Conservation (phyloP, 2,113 vertebrate genomes). For the Nyctereutes procyonoides region DNA sequence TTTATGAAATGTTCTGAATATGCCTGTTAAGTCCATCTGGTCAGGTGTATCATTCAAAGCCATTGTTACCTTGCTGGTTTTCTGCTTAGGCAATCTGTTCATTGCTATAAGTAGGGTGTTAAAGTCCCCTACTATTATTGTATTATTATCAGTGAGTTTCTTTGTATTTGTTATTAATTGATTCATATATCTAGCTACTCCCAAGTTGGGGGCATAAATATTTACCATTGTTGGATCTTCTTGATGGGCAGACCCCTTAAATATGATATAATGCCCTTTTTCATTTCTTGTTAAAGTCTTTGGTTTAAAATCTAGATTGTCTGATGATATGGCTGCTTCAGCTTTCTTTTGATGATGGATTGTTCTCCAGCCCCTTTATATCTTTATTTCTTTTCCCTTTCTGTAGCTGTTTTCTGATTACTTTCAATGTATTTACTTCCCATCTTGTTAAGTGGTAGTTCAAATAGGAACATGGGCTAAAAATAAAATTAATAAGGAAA, state of each 20-base stretch:
- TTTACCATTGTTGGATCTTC: not conserved
- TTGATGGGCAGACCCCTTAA: not conserved
- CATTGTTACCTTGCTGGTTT: not conserved
- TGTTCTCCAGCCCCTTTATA: not conserved
- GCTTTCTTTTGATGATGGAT: not conserved
- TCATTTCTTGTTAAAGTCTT: not conserved
- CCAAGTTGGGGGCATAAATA: not conserved
- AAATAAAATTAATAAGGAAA: conserved; percentile 7
- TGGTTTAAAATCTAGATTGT: not conserved
- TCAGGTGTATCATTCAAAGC: not conserved
- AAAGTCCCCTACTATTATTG: not conserved
- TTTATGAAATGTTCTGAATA: not conserved
- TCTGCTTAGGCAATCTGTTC: not conserved
- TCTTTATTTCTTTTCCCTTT: not conserved
- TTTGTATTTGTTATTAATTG: not conserved
- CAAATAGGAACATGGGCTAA: not conserved
- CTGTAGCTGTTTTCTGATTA: not conserved
- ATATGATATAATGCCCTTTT: not conserved
- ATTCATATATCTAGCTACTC: not conserved
- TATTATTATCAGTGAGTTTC: not conserved
- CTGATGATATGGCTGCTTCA: not conserved
- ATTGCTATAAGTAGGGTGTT: not conserved
- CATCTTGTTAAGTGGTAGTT: not conserved
- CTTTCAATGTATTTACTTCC: conserved; percentile 8
- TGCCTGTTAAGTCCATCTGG: not conserved